Base-by-base conservation (phyloP, 1,140 invertebrate species). In the Pararge aegeria region DNA sequence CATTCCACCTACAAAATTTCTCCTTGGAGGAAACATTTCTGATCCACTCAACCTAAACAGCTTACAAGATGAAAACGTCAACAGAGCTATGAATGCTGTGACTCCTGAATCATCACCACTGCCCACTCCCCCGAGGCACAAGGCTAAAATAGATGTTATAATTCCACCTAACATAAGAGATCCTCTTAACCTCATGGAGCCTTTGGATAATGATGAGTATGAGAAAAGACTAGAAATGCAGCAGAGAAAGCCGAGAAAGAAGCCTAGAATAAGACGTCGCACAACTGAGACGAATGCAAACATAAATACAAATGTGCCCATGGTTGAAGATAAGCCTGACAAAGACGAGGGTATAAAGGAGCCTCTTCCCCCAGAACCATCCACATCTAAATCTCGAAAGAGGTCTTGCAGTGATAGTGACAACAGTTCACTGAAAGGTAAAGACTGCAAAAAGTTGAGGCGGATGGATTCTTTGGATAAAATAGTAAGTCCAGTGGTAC, bases 1-100 rank as follows among this genome's bases (percentile, higher is more conserved):
- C 44, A 94, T 96, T 62, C 93, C 96, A 27, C 97, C 97, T 0
- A 97, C 96, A 1, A 98, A 98, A 87, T 98, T 99, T 91, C 90
- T 99, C 5, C 91, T 98, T 1, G 98, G 98, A 49, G 98, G 98
- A 15, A 98, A 97, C 80, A 98, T 98, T 67, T 95, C 94, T 65
- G 98, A 99, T 91, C 98, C 98, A 0, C 87, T 99, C 9, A 99
- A 99, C 91, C 90, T 99, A 50, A 97, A 97, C 72, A 97, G 97
- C 80, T 91, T 99, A 72, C 95, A 96, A 81, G 94, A 97, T 89
- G 96, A 97, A 83, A 95, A 96, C 80, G 93, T 96, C 6, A 96
- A 96, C 63, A 92, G 94, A 72, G 94, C 94, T 24, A 94, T 97
- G 90, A 97, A 97, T 90, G 95, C 96, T 27, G 94, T 95, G 0